Evolutionary conservation across 2,113 vertebrate genomes (phyloP).

Genomic region (Stigmatopora argus): DNA sequence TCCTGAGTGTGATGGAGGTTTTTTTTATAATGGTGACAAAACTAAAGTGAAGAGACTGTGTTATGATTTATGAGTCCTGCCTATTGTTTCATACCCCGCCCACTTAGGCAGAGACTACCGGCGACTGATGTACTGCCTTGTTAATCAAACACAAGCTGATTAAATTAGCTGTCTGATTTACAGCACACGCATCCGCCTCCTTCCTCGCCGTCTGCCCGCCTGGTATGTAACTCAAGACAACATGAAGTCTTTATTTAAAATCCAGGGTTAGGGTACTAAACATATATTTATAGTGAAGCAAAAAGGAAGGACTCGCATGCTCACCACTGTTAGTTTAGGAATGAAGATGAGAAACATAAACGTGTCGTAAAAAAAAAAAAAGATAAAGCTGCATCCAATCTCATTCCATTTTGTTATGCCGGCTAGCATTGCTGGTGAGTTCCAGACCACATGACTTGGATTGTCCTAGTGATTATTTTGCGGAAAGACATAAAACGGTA

Average conservation of each 20-base stretch:
- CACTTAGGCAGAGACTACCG: background rate
- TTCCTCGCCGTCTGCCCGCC: background rate
- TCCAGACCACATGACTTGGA: background rate
- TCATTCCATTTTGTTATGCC: background rate
- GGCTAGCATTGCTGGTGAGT: background rate
- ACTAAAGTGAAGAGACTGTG: background rate
- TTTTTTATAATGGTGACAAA: background rate
- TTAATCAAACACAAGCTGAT: slow-evolving; percentile 7
- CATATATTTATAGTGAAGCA: background rate
- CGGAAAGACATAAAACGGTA: slow-evolving; percentile 1
- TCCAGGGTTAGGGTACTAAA: background rate
- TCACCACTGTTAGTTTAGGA: background rate
- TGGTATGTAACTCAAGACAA: background rate
- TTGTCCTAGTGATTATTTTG: background rate
- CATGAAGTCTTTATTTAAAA: background rate
- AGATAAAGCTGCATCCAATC: background rate
- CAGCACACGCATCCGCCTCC: background rate
- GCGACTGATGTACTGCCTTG: background rate
- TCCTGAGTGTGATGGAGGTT: background rate
- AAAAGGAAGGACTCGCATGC: background rate
- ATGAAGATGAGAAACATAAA: background rate
- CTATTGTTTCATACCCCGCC: background rate
- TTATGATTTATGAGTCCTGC: background rate
- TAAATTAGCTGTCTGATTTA: slow-evolving; percentile 1
- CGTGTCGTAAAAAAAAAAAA: background rate